Evolutionary conservation across 2,888 invertebrate genomes (phyloP).

Genomic region (Drosophila yooni): DNA sequence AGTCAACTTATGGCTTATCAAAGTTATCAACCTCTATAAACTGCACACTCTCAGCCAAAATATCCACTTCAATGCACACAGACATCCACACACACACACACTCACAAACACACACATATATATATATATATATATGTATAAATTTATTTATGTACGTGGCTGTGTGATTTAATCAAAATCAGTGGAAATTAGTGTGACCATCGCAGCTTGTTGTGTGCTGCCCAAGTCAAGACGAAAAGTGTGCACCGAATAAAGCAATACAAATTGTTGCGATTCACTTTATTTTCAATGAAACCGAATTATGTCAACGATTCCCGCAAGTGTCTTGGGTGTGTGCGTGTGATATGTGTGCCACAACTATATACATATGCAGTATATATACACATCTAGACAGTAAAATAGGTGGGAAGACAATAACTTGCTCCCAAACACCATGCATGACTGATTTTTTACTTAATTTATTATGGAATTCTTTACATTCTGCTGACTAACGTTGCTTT

Average conservation of each 20-base stretch:
- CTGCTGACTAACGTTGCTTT: not conserved
- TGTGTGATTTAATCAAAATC: slow-evolving; percentile 6
- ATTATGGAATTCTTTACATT: not conserved
- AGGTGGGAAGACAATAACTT: not conserved
- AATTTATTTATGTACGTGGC: not conserved
- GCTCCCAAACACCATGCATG: not conserved
- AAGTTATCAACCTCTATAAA: slow-evolving; percentile 1
- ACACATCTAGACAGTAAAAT: not conserved
- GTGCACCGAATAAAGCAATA: slow-evolving; percentile 58
- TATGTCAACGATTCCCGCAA: slow-evolving; percentile 24
- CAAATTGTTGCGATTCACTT: slow-evolving; percentile 71
- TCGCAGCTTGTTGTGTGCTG: slow-evolving; percentile 43
- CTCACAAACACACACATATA: not conserved
- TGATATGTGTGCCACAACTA: slow-evolving; percentile 6
- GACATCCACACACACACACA: not conserved
- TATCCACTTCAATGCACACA: not conserved
- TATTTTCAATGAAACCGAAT: slow-evolving; percentile 35
- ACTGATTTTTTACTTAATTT: not conserved
- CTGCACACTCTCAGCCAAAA: not conserved
- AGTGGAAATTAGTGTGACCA: slow-evolving; percentile 42
- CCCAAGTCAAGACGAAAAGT: slow-evolving; percentile 36
- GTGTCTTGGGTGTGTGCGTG: slow-evolving; percentile 6
- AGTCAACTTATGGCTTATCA: not conserved
- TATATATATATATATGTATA: not conserved
- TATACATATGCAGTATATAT: slow-evolving; percentile 1